A percentile compares a stretch with the other conserved stretches of the same genome.
Evolutionary conservation across 2,797 vertebrate species (phyloP).

Genomic region (Hypotaenidia okinawae): DNA sequence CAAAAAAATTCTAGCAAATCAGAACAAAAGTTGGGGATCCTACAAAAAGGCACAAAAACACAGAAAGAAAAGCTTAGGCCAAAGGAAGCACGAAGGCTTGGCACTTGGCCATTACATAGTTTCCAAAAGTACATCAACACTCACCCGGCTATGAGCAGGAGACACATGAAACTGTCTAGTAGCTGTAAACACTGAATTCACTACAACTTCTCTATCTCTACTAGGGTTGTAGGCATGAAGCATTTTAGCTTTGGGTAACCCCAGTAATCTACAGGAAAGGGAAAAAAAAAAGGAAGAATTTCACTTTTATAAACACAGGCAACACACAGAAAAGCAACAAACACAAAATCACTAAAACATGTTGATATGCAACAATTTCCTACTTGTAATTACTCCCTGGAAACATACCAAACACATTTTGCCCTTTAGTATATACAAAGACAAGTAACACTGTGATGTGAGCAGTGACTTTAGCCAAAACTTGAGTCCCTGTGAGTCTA

Average conservation of each 20-base stretch:
- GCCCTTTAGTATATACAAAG: neutral
- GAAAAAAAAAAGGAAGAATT: neutral
- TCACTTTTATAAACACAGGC: neutral
- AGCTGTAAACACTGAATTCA: constrained; percentile 95
- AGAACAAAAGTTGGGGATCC: constrained; percentile 21
- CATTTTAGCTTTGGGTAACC: constrained; percentile 91
- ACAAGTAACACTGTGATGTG: neutral
- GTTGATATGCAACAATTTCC: neutral
- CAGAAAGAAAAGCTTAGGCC: constrained; percentile 56
- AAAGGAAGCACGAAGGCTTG: constrained; percentile 65
- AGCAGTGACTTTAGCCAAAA: neutral
- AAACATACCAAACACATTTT: neutral
- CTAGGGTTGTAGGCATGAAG: constrained; percentile 94
- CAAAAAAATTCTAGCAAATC: constrained; percentile 8
- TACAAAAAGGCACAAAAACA: constrained; percentile 32
- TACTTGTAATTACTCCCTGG: neutral
- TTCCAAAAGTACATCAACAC: constrained; percentile 76
- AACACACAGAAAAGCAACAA: neutral
- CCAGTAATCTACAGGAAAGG: constrained; percentile 82
- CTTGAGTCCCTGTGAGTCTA: neutral
- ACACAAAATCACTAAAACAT: neutral
- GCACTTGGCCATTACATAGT: constrained; percentile 61
- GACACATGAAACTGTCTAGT: constrained; percentile 96
- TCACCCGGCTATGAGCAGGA: constrained; percentile 93
- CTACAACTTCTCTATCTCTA: constrained; percentile 90